Conservation (phyloP, 2,888 invertebrate genomes). For the Microplitis deprimator region DNA sequence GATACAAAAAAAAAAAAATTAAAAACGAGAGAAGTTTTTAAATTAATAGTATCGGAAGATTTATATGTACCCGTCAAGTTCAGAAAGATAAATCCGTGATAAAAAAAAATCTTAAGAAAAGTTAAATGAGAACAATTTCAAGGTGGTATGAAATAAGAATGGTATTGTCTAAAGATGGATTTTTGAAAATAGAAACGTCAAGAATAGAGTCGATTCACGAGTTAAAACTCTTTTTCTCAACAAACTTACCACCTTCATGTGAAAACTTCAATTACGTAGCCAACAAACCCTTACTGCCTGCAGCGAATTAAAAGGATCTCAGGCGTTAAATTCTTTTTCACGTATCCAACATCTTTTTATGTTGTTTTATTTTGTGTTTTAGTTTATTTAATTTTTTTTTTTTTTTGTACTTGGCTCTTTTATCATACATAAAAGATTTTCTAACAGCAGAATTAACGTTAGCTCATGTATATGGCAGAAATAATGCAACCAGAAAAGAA, state of each 20-base stretch:
- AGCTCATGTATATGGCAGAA: background rate
- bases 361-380: background rate
- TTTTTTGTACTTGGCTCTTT: background rate
- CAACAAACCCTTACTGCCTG: conserved; percentile 5
- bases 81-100: background rate
- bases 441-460: background rate
- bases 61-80: background rate
- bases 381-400: background rate
- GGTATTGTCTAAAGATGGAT: conserved; percentile 1
- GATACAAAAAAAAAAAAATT: background rate
- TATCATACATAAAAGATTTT: background rate
- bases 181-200: conserved; percentile 11
- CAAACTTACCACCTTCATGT: conserved; percentile 8
- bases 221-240: background rate
- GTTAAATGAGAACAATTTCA: conserved; percentile 7
- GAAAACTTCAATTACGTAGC: conserved; percentile 33
- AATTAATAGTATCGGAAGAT: background rate
- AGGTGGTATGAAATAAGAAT: conserved; percentile 10
- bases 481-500: background rate
- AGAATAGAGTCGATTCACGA: conserved; percentile 6
- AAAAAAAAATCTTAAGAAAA: conserved; percentile 4
- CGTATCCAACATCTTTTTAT: conserved; percentile 1
- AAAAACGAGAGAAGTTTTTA: background rate
- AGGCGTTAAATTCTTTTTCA: background rate
- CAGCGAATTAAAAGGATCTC: background rate